These are phyloP conservation scores for Pelobates fuscus DNA, from an alignment of 2,113 vertebrate species.

Conservation along the genomic window DNA sequence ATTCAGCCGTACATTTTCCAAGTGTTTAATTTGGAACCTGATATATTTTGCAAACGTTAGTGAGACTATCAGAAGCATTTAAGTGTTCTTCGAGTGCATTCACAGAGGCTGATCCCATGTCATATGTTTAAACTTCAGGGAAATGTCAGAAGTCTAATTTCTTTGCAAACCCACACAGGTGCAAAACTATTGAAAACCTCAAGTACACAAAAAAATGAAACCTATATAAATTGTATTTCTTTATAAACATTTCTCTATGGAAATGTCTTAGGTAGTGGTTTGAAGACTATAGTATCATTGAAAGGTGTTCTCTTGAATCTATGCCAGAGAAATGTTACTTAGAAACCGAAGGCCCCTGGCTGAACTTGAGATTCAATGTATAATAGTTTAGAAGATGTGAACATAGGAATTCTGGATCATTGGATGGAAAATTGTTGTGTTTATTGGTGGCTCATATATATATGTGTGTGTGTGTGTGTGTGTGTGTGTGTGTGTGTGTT, in stretches of 20 bases:
- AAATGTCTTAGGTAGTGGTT: constrained; percentile 2
- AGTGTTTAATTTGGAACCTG: constrained; percentile 55
- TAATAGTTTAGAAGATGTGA: not conserved
- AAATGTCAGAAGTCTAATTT: not conserved
- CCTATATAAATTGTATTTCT: not conserved
- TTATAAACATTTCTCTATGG: constrained; percentile 12
- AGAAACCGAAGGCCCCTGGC: constrained; percentile 20
- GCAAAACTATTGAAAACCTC: constrained; percentile 3
- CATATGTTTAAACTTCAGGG: not conserved
- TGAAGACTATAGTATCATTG: not conserved
- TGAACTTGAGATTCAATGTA: constrained; percentile 24
- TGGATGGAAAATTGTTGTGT: too few species aligned
- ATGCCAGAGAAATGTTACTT: constrained; percentile 22
- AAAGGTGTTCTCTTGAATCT: constrained; percentile 28
- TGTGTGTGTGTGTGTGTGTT: too few species aligned
- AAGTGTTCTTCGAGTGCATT: not conserved
- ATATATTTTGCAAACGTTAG: constrained; percentile 18
- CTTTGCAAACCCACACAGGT: constrained; percentile 16
- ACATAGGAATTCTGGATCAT: too few species aligned
- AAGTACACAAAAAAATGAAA: not conserved
- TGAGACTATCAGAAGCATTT: constrained; percentile 52
- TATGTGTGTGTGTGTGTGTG: too few species aligned
- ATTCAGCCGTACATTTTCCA: constrained; percentile 50
- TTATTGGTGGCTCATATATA: too few species aligned
- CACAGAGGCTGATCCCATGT: constrained; percentile 3